A percentile compares a stretch with the other conserved stretches of the same genome.
phyloP scores from a whole-genome alignment of 2,888 invertebrate genomes.

The Napeogenes sylphis region DNA sequence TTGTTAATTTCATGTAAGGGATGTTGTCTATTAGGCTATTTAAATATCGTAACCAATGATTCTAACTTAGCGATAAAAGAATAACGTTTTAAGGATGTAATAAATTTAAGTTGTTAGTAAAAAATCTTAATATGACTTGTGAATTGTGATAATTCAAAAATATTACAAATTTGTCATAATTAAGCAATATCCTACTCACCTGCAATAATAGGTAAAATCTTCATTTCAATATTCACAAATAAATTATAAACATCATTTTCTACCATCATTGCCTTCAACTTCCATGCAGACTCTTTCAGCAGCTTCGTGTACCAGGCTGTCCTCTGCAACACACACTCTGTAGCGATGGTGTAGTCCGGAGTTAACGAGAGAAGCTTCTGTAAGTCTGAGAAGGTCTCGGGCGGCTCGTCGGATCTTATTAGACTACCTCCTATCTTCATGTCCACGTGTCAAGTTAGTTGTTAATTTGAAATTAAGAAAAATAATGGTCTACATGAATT shows the following conservation, averaged over 20 bases:
- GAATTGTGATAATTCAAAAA: not conserved
- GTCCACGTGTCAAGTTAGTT: not conserved
- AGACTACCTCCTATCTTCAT: slow-evolving; percentile 64
- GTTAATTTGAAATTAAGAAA: not conserved
- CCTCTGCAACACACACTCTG: slow-evolving; percentile 52
- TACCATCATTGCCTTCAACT: slow-evolving; percentile 39
- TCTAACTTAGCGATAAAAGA: too few species aligned
- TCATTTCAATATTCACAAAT: slow-evolving; percentile 67
- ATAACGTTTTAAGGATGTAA: too few species aligned
- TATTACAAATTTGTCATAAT: not conserved
- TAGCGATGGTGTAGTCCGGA: slow-evolving; percentile 49
- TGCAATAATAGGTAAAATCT: slow-evolving; percentile 61
- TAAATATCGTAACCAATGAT: too few species aligned
- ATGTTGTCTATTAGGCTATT: too few species aligned
- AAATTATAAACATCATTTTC: slow-evolving; percentile 58
- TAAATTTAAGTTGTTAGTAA: not conserved
- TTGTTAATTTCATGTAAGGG: too few species aligned
- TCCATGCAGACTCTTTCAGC: slow-evolving; percentile 43
- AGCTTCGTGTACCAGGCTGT: slow-evolving; percentile 50
- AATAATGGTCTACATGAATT: not conserved
- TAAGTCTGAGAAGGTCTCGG: slow-evolving; percentile 53
- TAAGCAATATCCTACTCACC: slow-evolving; percentile 39
- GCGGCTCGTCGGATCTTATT: slow-evolving; percentile 62
- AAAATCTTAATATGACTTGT: not conserved
- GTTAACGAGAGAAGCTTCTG: slow-evolving; percentile 46